These are phyloP conservation scores for Mico argentatus DNA, from an alignment of 2,797 vertebrate genomes.

Conservation along the genomic window DNA sequence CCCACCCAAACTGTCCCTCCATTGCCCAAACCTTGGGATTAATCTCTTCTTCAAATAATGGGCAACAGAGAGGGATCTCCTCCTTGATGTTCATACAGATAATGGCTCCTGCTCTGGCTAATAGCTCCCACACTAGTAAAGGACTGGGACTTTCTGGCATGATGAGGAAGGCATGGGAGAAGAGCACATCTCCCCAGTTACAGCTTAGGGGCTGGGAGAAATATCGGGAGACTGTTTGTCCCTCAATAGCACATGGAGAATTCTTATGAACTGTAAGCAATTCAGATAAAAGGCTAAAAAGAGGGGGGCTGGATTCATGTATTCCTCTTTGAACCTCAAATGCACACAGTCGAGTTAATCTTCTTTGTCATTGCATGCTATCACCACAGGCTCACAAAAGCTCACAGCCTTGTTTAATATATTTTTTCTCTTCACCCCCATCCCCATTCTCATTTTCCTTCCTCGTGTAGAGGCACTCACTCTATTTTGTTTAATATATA, in stretches of 20 bases:
- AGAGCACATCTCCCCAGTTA: no score
- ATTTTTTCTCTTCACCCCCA: background rate
- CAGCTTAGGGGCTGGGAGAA: no score
- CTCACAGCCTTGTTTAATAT: background rate
- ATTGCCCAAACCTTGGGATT: no score
- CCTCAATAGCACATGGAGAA: background rate
- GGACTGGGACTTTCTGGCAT: no score
- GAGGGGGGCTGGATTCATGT: background rate
- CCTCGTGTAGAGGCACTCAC: background rate
- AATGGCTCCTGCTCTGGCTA: no score
- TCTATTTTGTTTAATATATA: background rate
- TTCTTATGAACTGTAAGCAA: background rate
- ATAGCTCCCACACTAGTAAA: no score
- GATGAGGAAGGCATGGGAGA: no score
- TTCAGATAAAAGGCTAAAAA: conserved; percentile 8
- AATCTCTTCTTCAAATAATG: no score
- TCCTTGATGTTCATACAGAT: no score
- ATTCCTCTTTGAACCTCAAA: background rate
- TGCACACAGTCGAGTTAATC: background rate
- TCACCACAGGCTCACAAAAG: background rate
- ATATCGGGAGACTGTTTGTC: no score
- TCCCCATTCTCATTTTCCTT: background rate
- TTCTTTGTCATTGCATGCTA: background rate
- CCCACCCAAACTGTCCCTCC: no score
- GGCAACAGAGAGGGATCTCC: no score